Evolutionary conservation across 2,888 invertebrate species (phyloP), one percentile per base, ranked within the genome.

Genomic region (Campaea margaritaria): DNA sequence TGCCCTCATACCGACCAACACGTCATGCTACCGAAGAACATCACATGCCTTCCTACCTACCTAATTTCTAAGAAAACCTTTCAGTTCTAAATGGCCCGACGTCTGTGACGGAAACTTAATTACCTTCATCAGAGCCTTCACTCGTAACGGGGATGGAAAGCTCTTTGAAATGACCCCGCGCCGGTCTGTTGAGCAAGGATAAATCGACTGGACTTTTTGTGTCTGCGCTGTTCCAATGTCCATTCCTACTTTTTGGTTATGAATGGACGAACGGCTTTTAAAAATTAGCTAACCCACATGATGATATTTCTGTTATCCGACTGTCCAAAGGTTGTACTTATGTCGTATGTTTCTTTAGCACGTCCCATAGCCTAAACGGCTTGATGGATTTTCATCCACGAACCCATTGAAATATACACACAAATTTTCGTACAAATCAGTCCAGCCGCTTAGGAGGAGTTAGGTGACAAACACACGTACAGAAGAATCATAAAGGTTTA

Each of bases 131-230:
- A 54, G 56, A 61, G 48, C 42, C 56, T 65, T 61, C 66, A 57
- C 52, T 59, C 55, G 60, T 62, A 58, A 60, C 55, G 42, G 51
- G 61, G 66, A 67, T 49, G 58, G 58, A 69, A 68, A 72, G 61
- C 52, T 64, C 64, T 75, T 74, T 66, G 62, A 67, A 68, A 68
- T 65, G 63, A 73, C 66, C 69, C 68, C 62, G 65, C 62, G 60
- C 11, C 47, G 31, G 27, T 31, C 49, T 27, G 49, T 68, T 69
- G 63, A 58, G 68, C 70, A 69, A 69, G 65, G 72, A 75, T 72
- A 66, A 67, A 73, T 76, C 69, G 50, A 64, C 50, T 70, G 58
- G 65, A 67, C 69, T 69, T 73, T 70, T 76, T 72, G 64, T 75
- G 72, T 70, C 72, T 69, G 59, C 62, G 46, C 51, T 53, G 60